phyloP scores from a whole-genome alignment of 2,797 vertebrate species.

The Propithecus perrieri region DNA sequence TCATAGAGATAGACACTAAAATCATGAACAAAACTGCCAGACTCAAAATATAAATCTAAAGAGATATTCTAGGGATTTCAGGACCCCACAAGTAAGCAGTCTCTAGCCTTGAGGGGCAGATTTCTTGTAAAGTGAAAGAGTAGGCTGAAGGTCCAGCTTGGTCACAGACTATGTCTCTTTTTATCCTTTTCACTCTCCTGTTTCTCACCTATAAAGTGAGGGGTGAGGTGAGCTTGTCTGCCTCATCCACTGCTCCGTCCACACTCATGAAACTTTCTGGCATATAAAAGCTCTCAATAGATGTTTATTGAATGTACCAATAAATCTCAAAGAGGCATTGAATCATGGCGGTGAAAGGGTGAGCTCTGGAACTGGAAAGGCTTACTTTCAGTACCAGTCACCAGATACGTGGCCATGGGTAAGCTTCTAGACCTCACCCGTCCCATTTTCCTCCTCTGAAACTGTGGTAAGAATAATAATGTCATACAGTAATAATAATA shows the following conservation, averaged over 20 bases:
- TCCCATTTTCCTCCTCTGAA: slow-evolving; percentile 3
- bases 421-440: not conserved
- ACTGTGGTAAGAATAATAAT: not conserved
- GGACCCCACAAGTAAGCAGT: not conserved
- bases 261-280: not conserved
- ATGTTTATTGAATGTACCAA: not conserved
- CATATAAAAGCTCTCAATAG: not conserved
- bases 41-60: not conserved
- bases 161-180: not conserved
- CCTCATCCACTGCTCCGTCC: not conserved
- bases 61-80: not conserved
- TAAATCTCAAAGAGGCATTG: not conserved
- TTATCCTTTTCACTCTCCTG: not conserved
- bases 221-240: not conserved
- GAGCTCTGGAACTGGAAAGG: not conserved
- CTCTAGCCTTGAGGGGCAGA: not conserved
- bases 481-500: not conserved
- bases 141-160: not conserved
- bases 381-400: not conserved
- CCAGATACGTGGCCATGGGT: not conserved
- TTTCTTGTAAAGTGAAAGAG: not conserved
- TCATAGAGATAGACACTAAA: not conserved
- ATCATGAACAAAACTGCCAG: not conserved
- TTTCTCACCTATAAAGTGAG: not conserved
- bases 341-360: not conserved